Evolutionary conservation across 2,113 vertebrate genomes (phyloP).

Genomic region (Atractosteus spatula): DNA sequence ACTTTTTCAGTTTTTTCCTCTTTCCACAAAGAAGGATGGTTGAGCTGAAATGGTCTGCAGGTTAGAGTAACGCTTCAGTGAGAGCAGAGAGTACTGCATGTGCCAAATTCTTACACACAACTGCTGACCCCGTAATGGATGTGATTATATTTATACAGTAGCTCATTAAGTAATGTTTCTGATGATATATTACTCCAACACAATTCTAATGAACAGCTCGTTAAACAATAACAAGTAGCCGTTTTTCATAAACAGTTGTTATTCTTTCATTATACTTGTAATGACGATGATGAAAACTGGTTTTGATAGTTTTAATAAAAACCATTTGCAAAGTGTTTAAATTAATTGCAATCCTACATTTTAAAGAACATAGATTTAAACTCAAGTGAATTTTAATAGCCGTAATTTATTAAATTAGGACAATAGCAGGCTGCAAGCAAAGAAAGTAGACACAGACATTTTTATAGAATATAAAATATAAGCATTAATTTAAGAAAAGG

Average conservation of each 20-base stretch:
- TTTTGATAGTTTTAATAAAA: slow-evolving; percentile 11
- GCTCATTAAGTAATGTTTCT: slow-evolving; percentile 18
- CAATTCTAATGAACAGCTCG: slow-evolving; percentile 18
- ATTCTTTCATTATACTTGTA: slow-evolving; percentile 3
- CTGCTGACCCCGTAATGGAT: slow-evolving; percentile 22
- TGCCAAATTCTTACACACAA: slow-evolving; percentile 10
- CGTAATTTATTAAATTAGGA: slow-evolving; percentile 54
- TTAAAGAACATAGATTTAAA: slow-evolving; percentile 14
- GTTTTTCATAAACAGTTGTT: background rate
- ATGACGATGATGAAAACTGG: slow-evolving; percentile 8
- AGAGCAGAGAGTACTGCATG: background rate
- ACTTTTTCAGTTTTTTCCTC: too few relatives aligned
- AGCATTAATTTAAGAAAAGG: slow-evolving; percentile 49
- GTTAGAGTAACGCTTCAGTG: background rate
- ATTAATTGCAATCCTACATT: slow-evolving; percentile 8
- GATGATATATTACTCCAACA: slow-evolving; percentile 18
- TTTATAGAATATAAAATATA: slow-evolving; percentile 55
- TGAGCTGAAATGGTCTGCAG: background rate
- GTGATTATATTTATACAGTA: slow-evolving; percentile 29
- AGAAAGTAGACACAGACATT: slow-evolving; percentile 46
- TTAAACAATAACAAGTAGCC: slow-evolving; percentile 9
- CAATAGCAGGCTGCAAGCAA: slow-evolving; percentile 46
- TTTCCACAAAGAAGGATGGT: too few relatives aligned
- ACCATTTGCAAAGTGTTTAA: slow-evolving; percentile 12
- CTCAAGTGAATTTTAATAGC: slow-evolving; percentile 50